phyloP scores from a whole-genome alignment of 2,113 vertebrate species.

The Seriola dumerili region DNA sequence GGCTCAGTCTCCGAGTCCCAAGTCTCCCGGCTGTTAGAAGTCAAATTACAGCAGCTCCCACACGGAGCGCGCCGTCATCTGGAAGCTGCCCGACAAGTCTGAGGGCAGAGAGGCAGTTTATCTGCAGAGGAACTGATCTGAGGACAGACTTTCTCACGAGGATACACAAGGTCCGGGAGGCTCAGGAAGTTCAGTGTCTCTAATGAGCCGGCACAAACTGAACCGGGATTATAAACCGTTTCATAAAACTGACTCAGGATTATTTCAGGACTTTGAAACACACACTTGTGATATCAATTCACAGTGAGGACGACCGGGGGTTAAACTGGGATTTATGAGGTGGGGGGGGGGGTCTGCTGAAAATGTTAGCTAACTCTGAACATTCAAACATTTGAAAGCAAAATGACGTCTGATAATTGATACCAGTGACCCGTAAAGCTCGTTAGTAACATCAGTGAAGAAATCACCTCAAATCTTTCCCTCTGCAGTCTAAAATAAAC shows the following conservation, averaged over 20 bases:
- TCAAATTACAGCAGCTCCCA: conserved; percentile 48
- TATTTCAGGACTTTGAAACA: too few relatives aligned
- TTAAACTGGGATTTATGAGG: too few relatives aligned
- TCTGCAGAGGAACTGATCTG: background rate
- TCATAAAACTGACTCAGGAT: background rate
- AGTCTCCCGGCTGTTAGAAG: conserved; percentile 40
- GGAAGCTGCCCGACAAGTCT: background rate
- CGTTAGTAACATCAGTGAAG: too few relatives aligned
- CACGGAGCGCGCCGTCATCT: background rate
- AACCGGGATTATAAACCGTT: background rate
- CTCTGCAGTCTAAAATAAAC: too few relatives aligned
- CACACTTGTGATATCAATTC: too few relatives aligned
- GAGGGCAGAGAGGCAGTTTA: conserved; percentile 8
- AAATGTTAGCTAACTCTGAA: too few relatives aligned
- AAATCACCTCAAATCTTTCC: too few relatives aligned
- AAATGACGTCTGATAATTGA: too few relatives aligned
- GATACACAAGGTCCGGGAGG: background rate
- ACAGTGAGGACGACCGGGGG: too few relatives aligned
- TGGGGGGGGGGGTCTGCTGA: too few relatives aligned
- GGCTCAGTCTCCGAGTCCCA: conserved; percentile 33
- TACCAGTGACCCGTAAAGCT: too few relatives aligned
- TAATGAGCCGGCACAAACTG: background rate
- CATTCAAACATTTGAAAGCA: too few relatives aligned
- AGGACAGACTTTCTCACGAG: background rate
- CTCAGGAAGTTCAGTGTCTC: background rate